Percentiles rank a stretch among this genome's conserved stretches.
phyloP scores from a whole-genome alignment of 1,140 invertebrate species.

The Papilio glaucus region DNA sequence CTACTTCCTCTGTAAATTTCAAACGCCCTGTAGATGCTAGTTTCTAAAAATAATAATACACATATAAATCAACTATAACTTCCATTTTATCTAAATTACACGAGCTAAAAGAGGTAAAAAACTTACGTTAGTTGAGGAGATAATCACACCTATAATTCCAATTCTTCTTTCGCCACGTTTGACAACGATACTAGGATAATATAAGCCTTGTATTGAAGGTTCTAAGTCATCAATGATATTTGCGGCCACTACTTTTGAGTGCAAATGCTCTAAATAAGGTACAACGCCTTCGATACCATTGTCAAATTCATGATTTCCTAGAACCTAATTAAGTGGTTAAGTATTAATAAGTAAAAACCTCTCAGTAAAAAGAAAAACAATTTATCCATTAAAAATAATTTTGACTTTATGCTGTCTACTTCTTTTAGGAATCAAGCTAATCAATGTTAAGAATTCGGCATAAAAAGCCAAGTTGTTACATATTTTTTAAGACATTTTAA shows the following conservation, averaged over 20 bases:
- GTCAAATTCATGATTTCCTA: conserved; percentile 96
- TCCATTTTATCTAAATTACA: not conserved
- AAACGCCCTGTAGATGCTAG: conserved; percentile 85
- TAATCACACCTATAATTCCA: conserved; percentile 92
- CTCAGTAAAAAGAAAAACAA: too few relatives aligned
- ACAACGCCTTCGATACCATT: conserved; percentile 89
- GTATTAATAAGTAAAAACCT: conserved; percentile 45
- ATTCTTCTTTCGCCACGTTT: conserved; percentile 86
- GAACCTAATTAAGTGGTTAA: conserved; percentile 82
- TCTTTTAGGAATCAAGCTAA: too few relatives aligned
- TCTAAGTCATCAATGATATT: conserved; percentile 90
- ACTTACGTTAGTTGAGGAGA: conserved; percentile 88
- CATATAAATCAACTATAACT: not conserved
- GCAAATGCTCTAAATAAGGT: conserved; percentile 87
- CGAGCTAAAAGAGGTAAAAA: not conserved
- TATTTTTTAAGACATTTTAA: too few relatives aligned
- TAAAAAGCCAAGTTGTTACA: too few relatives aligned
- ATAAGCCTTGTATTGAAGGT: conserved; percentile 86
- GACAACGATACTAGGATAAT: conserved; percentile 85
- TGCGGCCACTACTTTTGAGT: conserved; percentile 87
- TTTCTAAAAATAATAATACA: conserved; percentile 70
- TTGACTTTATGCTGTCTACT: too few relatives aligned
- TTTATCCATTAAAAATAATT: not conserved
- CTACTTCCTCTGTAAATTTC: conserved; percentile 87
- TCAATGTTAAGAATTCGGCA: too few relatives aligned